phyloP scores from a whole-genome alignment of 1,140 invertebrate species.

The Contarinia nasturtii region DNA sequence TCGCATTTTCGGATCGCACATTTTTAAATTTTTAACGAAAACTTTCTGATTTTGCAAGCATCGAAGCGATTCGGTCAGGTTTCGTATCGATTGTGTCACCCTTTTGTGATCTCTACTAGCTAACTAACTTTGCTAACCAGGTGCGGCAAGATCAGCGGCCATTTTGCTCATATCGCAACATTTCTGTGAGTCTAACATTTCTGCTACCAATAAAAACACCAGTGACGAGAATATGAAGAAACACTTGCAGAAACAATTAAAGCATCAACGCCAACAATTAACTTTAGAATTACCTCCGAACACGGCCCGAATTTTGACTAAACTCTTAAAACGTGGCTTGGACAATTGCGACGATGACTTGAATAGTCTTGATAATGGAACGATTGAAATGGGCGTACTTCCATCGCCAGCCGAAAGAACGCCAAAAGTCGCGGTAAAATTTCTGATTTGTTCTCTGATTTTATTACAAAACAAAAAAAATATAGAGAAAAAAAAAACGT shows the following conservation, averaged over 20 bases:
- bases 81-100: no score
- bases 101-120: no score
- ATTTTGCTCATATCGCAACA: slow-evolving; percentile 78
- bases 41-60: no score
- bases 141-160: slow-evolving; percentile 70
- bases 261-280: slow-evolving; percentile 22
- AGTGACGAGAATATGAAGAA: slow-evolving; percentile 21
- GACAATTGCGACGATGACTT: slow-evolving; percentile 14
- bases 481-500: not conserved
- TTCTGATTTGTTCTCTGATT: not conserved
- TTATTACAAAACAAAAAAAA: not conserved
- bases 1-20: no score
- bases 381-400: slow-evolving; percentile 23
- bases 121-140: no score
- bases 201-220: slow-evolving; percentile 26
- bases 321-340: slow-evolving; percentile 5
- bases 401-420: slow-evolving; percentile 24
- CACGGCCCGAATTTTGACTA: slow-evolving; percentile 14
- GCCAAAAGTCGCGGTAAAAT: slow-evolving; percentile 25
- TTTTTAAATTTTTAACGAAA: no score
- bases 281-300: slow-evolving; percentile 22
- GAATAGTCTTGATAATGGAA: slow-evolving; percentile 20
- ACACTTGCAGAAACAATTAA: slow-evolving; percentile 23
- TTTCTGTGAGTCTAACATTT: slow-evolving; percentile 53
- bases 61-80: no score